These are phyloP conservation scores for Pangasianodon gigas DNA, from an alignment of 2,113 vertebrate species.

Conservation along the genomic window DNA sequence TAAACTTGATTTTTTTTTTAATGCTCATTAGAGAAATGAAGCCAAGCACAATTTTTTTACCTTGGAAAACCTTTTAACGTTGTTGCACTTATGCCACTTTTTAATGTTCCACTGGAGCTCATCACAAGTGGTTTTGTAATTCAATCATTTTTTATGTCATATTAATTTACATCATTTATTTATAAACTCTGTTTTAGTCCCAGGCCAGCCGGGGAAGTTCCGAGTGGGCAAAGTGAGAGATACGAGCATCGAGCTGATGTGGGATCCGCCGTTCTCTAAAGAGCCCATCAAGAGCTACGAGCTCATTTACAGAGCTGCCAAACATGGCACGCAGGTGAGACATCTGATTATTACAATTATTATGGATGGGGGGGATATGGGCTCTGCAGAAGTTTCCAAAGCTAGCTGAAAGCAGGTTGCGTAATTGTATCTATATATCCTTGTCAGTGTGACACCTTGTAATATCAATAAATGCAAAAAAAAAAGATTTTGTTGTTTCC, in stretches of 20 bases:
- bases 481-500: not conserved
- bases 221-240: slow-evolving; percentile 87
- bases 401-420: not conserved
- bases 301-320: slow-evolving; percentile 88
- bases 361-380: not conserved
- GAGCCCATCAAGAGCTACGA: slow-evolving; percentile 93
- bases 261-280: slow-evolving; percentile 87
- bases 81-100: not conserved
- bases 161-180: slow-evolving; percentile 17
- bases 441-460: not conserved
- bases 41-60: too few relatives aligned
- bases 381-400: not conserved
- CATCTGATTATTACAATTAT: not conserved
- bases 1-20: not conserved
- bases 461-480: not conserved
- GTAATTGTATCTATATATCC: not conserved
- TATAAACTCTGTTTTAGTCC: slow-evolving; percentile 74
- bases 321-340: slow-evolving; percentile 83
- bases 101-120: not conserved
- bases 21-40: not conserved
- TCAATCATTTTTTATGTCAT: not conserved
- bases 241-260: slow-evolving; percentile 86
- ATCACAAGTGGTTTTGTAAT: slow-evolving; percentile 8
- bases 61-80: not conserved
- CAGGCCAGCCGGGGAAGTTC: slow-evolving; percentile 93